Conservation (phyloP, 2,797 vertebrate species). For the Alexandromys oeconomus region DNA sequence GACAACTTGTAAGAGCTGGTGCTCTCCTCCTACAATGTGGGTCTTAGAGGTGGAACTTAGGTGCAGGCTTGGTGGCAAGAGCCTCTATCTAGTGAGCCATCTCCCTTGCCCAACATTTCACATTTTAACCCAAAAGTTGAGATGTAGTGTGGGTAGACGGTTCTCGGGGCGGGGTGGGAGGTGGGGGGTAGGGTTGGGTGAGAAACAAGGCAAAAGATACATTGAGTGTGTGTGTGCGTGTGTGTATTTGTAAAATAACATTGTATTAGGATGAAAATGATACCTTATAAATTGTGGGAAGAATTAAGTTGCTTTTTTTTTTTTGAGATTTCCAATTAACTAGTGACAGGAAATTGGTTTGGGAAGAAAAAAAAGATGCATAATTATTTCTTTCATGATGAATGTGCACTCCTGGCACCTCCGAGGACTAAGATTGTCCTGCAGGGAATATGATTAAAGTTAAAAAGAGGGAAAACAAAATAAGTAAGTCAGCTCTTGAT, state of each 20-base stretch:
- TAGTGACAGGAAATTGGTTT: conserved; percentile 69
- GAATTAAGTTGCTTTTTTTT: conserved; percentile 66
- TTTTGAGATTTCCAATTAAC: conserved; percentile 57
- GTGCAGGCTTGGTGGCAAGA: not conserved
- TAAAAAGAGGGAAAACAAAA: conserved; percentile 81
- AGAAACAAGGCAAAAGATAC: not conserved
- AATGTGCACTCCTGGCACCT: conserved; percentile 76
- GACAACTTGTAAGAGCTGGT: not conserved
- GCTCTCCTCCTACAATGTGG: not conserved
- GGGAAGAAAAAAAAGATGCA: conserved; percentile 45
- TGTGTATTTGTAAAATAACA: conserved; percentile 37
- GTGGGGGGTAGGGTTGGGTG: not conserved
- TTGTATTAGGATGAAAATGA: conserved; percentile 36
- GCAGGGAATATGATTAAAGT: conserved; percentile 82
- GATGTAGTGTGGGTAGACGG: not conserved
- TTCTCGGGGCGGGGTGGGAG: not conserved
- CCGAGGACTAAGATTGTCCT: conserved; percentile 74
- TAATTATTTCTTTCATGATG: conserved; percentile 77
- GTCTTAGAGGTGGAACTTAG: not conserved
- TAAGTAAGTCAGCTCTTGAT: conserved; percentile 81
- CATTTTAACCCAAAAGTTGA: conserved; percentile 44
- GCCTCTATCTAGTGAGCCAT: not conserved
- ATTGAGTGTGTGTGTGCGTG: not conserved
- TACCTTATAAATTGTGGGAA: conserved; percentile 34
- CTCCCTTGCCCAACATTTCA: not conserved